Evolutionary conservation across 2,888 invertebrate species (phyloP), one percentile per base, ranked within the genome.

Genomic region (Chaetogeoica ovagalla): DNA sequence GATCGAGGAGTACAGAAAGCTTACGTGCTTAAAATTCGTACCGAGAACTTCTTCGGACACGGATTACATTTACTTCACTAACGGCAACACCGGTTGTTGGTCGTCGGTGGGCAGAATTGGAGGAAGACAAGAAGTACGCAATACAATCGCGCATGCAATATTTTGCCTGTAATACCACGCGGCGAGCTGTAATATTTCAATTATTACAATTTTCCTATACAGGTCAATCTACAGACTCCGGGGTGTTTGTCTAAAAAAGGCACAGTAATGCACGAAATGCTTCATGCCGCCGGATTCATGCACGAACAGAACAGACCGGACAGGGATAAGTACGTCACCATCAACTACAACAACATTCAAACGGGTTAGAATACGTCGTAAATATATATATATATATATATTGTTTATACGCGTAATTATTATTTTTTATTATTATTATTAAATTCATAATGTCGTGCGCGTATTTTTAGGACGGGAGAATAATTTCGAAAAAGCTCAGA

Each of bases 231-330:
- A 8, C 93, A 94, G 85, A 87, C 89, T 0, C 93, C 93, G 0
- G 92, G 91, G 13, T 94, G 94, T 85, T 88, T 92, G 0, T 87
- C 89, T 0, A 91, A 91, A 85, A 90, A 90, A 82, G 94, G 94
- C 15, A 94, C 94, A 0, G 89, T 92, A 0, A 87, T 93, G 23
- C 94, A 94, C 84, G 94, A 94, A 85, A 86, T 94, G 82, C 91
- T 94, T 88, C 94, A 94, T 84, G 92, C 91, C 0, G 85, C 91
- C 17, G 94, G 94, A 0, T 94, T 94, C 85, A 87, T 93, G 85
- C 94, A 94, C 85, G 94, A 94, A 84, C 94, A 94, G 86, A 94
- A 92, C 84, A 89, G 94, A 15, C 89, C 89, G 52, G 94, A 94
- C 84, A 87, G 94, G 0, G 94, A 94, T 84, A 88, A 89, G 72